phyloP scores from a whole-genome alignment of 2,888 invertebrate species.

The Cryptocephalus primarius region DNA sequence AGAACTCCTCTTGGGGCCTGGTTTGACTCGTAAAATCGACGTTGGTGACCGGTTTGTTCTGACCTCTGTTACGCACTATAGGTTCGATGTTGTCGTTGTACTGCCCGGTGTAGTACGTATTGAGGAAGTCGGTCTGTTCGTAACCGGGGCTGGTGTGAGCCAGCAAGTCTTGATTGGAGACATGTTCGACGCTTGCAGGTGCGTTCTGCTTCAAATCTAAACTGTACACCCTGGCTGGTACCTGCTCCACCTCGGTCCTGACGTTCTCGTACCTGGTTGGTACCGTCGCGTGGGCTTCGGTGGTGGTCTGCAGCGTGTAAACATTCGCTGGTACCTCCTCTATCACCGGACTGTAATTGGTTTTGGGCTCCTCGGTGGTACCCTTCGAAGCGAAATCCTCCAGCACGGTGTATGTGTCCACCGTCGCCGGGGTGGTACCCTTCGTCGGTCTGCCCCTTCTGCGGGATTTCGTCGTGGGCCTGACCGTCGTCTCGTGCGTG shows the following conservation, averaged over 20 bases:
- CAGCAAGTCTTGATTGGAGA: slow-evolving; percentile 12
- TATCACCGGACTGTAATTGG: slow-evolving; percentile 4
- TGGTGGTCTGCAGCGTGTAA: slow-evolving; percentile 5
- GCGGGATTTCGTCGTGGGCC: slow-evolving; percentile 10
- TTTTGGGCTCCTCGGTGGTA: slow-evolving; percentile 5
- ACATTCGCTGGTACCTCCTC: slow-evolving; percentile 12
- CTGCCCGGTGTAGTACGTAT: background rate
- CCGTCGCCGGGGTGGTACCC: slow-evolving; percentile 12
- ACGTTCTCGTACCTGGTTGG: slow-evolving; percentile 5
- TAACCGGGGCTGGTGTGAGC: slow-evolving; percentile 5
- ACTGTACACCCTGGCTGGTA: slow-evolving; percentile 15
- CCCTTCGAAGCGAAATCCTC: slow-evolving; percentile 25
- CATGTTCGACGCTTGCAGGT: slow-evolving; percentile 4
- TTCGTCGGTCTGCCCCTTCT: slow-evolving; percentile 15
- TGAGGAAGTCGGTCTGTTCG: slow-evolving; percentile 2
- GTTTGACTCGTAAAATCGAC: background rate
- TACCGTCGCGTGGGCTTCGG: background rate
- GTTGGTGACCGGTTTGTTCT: background rate
- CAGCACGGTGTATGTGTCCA: slow-evolving; percentile 25
- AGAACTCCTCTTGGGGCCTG: background rate
- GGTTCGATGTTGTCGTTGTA: slow-evolving; percentile 6
- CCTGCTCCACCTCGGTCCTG: slow-evolving; percentile 14
- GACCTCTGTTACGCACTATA: slow-evolving; percentile 10
- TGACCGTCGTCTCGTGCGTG: slow-evolving; percentile 12
- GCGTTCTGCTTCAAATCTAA: slow-evolving; percentile 6